Base-by-base conservation (phyloP, 2,888 invertebrate genomes). In the Tillus elongatus region DNA sequence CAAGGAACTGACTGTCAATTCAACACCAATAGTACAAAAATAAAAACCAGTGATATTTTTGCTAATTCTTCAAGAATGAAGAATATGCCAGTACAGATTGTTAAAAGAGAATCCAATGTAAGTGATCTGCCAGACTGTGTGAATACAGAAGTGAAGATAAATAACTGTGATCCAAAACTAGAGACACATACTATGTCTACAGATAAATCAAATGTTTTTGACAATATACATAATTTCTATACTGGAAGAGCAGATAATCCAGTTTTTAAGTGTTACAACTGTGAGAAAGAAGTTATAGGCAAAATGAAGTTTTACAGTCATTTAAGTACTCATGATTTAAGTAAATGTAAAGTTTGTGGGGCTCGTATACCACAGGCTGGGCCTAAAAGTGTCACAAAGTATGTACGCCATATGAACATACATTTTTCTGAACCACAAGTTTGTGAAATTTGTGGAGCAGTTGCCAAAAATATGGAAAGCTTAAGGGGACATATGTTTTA, bases 401-500 rank as follows among this genome's bases (percentile, higher is more conserved):
- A 58, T 11, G 54, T 50, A 29, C 54, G 50, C 15, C 60, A 60
- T 35, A 42, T 57, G 9, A 42, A 47, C 15, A 45, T 52, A 11
- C 60, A 60, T 43, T 45, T 48, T 10, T 51, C 52, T 35, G 40
- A 48, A 2, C 57, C 54, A 10, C 51, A 51, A 28, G 47, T 53
- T 14, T 60, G 60, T 41, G 55, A 60, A 24, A 43, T 59, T n/a
- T 60, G 60, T 36, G 59, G 58, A 8, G 51, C 50, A 14, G 49
- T 51, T 15, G 57, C 53, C 24, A 60, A 61, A 46, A 61, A 61
- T 43, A 45, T 51, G 8, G 55, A 57, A 35, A 59, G 59, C 45
- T 43, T 61, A 34, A 43, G 56, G 12, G 57, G 57, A 8, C 60
- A 61, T 42, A 56, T 57, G 35, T 55, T 56, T 34, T 55, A 59